phyloP scores from a whole-genome alignment of 2,797 vertebrate species.

The Halcyon chelicuti region DNA sequence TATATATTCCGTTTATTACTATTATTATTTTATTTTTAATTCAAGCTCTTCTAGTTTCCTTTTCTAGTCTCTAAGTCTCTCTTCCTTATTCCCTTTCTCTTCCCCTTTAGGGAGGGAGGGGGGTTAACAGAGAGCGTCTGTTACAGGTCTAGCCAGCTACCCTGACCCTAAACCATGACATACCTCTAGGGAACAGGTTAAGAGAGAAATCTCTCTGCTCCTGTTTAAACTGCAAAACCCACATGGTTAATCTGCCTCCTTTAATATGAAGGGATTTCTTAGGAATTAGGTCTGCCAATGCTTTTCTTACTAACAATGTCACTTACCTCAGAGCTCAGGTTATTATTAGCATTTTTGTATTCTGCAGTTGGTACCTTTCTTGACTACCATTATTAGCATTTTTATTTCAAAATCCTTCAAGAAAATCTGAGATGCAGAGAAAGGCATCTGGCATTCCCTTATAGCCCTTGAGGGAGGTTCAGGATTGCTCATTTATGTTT shows the following conservation, averaged over 20 bases:
- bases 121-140: too few species aligned
- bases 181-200: neutral
- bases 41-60: too few species aligned
- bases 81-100: too few species aligned
- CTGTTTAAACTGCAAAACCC: neutral
- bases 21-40: too few species aligned
- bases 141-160: too few species aligned
- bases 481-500: slow-evolving; percentile 2
- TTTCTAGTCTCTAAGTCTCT: too few species aligned
- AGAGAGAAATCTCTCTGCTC: neutral
- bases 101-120: too few species aligned
- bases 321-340: neutral
- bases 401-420: slow-evolving; percentile 10
- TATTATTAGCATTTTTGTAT: neutral
- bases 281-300: neutral
- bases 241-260: neutral
- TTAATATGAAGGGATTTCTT: neutral
- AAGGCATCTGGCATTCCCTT: neutral
- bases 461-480: neutral
- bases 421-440: neutral
- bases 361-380: neutral
- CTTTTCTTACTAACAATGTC: neutral
- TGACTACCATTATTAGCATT: neutral
- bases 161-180: too few species aligned
- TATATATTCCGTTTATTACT: too few species aligned